Base-by-base conservation (phyloP, 2,113 vertebrate species). In the Catharus fuscescens region DNA sequence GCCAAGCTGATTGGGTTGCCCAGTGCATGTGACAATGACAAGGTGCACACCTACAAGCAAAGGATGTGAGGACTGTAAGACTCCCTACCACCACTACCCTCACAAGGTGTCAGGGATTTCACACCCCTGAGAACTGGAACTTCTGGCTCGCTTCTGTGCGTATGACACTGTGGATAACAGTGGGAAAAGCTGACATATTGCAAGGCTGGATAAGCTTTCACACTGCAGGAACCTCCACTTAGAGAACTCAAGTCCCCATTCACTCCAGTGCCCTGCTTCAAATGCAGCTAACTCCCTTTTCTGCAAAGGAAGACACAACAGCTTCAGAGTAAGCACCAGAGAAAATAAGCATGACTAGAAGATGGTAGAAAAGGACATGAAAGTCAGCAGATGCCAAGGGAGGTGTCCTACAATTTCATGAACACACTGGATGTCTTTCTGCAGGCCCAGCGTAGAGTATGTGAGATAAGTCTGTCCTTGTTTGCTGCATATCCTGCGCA, bases 361-460 rank as follows among this genome's bases (percentile, higher is more conserved):
- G 44, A 60, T 19, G 25, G 36, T 29, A 28, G 50, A 60, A 93
- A 79, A 86, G 52, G 60, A 84, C 31, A 57, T 47, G n/a, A 60
- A 86, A 81, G 40, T 50, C 84, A 79, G 14, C 53, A 76, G 57
- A 42, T 1, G 3, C 65, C 61, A 53, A 80, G 25, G n/a, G 45
- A 76, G 23, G 2, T 23, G 61, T 42, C n/a, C 45, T 61, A 79
- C 36, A 61, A 29, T 76, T 78, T 79, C 65, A 80, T 3, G 21
- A 86, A 61, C 24, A 38, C 1, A 7, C 14, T 5, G 9, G 47
- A 72, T 0, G 0, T 21, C 1, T 2, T 72, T 86, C 66, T 86
- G 57, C 28, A 60, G 61, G 44, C 42, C 18, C 47, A 78, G 5
- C n/a, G 29, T 28, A 66, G 38, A 26, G 5, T 12, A 18, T 18